Base-by-base conservation (phyloP, 2,113 vertebrate species). In the Anseranas semipalmata region DNA sequence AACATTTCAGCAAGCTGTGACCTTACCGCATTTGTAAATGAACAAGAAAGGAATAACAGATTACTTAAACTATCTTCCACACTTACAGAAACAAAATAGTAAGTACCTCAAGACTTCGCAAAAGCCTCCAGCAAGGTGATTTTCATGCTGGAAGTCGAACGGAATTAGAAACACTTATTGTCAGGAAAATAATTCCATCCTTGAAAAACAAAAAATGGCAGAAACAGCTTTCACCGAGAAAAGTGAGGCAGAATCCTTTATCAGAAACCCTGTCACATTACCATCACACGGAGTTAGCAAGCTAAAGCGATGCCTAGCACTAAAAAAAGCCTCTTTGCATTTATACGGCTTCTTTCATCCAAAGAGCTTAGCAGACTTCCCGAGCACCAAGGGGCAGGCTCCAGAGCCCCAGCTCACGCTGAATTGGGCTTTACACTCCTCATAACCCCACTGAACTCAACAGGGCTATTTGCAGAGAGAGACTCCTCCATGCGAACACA, bases 61-160 rank as follows among this genome's bases (percentile, higher is more conserved):
- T 94, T 71, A 74, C 50, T 83, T 9, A 13, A 76, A 93, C 71
- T 22, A 66, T 68, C 91, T 78, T 93, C 87, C 93, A 73, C 91
- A 91, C 87, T 93, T 59, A 73, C 72, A 66, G 55, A 67, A 43
- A 58, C 78, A 62, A 83, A 87, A 50, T 1, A 79, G 70, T 19
- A 80, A 93, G 59, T 25, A 80, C 72, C 88, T 55, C 59, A 74
- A 82, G 90, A 58, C 83, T 53, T 48, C 48, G 45, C 71, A 71
- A 72, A 74, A 89, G 90, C 90, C 86, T 95, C 76, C 90, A 89
- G 95, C 70, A 33, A 63, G 91, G 93, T 27, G 85, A 91, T 93
- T 91, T 66, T 91, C 91, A 85, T 10, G 85, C 89, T 79, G 87
- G 85, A 88, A 96, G 83, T 76, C 92, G 88, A 94, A 93, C 3